These are phyloP conservation scores for Uromys caudimaculatus DNA, from an alignment of 2,797 vertebrate genomes.

Conservation along the genomic window DNA sequence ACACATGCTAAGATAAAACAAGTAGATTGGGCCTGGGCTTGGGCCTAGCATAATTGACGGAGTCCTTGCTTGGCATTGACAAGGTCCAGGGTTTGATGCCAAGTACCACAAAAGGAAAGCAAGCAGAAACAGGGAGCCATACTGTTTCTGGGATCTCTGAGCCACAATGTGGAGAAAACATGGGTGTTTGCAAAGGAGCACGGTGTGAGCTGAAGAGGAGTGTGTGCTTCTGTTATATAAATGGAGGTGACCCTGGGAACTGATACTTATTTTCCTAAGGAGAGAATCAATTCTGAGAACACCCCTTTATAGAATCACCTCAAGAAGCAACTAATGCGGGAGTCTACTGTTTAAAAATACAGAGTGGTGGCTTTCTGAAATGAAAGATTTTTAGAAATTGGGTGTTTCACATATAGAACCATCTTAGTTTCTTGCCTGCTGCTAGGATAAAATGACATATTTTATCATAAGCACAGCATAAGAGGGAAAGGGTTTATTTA, in stretches of 20 bases:
- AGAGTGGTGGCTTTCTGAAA: not conserved
- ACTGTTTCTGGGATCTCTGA: not conserved
- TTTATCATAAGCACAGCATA: not conserved
- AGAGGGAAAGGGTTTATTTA: not conserved
- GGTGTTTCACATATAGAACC: not conserved
- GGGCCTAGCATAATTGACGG: not conserved
- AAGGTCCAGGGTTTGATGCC: not conserved
- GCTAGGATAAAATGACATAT: not conserved
- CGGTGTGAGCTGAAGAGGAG: not conserved
- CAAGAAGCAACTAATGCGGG: not conserved
- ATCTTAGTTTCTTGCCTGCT: not conserved
- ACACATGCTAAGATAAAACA: not conserved
- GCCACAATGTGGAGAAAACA: not conserved
- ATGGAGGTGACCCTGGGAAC: not conserved
- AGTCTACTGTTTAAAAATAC: not conserved
- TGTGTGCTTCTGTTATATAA: not conserved
- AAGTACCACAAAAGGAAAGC: not conserved
- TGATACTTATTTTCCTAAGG: not conserved
- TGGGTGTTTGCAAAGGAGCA: not conserved
- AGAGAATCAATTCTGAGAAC: not conserved
- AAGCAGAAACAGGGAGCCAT: not conserved
- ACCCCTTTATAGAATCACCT: not conserved
- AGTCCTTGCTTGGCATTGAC: not conserved
- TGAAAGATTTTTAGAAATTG: not conserved
- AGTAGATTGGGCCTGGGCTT: not conserved